Evolutionary conservation across 2,888 invertebrate genomes (phyloP).

Genomic region (Meiosimyza decipiens): DNA sequence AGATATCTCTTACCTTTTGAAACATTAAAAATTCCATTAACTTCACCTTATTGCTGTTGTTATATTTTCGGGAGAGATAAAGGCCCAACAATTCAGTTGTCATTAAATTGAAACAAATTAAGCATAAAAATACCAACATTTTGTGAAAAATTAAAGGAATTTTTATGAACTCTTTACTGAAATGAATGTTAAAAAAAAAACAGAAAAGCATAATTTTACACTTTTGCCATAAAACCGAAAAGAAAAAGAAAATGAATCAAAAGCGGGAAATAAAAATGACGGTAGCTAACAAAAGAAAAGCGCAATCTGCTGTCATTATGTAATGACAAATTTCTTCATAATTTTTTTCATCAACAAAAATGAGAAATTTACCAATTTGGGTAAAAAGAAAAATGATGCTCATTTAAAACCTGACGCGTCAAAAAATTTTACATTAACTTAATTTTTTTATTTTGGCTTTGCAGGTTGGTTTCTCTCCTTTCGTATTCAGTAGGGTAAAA

Average conservation of each 20-base stretch:
- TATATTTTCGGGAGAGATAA: neutral
- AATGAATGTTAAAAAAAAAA: neutral
- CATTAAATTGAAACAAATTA: slow-evolving; percentile 16
- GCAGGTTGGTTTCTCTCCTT: neutral
- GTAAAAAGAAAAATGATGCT: slow-evolving; percentile 43
- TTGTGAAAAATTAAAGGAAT: slow-evolving; percentile 10
- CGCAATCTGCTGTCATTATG: slow-evolving; percentile 38
- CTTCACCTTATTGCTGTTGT: slow-evolving; percentile 3
- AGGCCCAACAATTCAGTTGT: neutral
- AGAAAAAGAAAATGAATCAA: neutral
- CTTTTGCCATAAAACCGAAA: neutral
- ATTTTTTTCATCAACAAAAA: slow-evolving; percentile 22
- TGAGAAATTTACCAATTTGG: slow-evolving; percentile 42
- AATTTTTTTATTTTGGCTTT: neutral
- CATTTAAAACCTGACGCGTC: slow-evolving; percentile 43
- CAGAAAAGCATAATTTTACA: neutral
- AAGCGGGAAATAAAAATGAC: neutral
- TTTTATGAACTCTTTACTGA: slow-evolving; percentile 13
- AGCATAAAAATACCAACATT: neutral
- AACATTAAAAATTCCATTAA: slow-evolving; percentile 15
- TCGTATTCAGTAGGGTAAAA: neutral
- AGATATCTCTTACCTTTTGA: neutral
- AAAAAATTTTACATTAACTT: slow-evolving; percentile 32
- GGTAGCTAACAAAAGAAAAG: neutral
- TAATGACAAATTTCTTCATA: slow-evolving; percentile 40